Evolutionary conservation across 2,113 vertebrate species (phyloP).

Genomic region (Apodemus sylvaticus): DNA sequence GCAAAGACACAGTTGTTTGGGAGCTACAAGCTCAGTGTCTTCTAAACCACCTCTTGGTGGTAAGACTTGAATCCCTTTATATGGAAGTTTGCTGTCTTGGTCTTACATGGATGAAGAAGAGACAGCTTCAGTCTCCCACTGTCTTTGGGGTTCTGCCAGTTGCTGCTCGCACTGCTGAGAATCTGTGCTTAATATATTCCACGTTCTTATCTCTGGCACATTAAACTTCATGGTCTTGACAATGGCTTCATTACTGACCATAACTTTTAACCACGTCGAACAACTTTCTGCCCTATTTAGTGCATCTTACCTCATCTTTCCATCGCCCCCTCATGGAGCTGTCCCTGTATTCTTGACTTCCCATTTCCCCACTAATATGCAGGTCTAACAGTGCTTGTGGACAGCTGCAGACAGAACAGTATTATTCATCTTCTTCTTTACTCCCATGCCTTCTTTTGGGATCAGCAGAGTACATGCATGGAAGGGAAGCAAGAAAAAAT

Average conservation of each 20-base stretch:
- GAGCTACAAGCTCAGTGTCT: neutral
- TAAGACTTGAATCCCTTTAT: neutral
- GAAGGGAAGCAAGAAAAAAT: neutral
- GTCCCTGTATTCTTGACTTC: neutral
- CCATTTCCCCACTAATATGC: neutral
- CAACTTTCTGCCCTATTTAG: constrained; percentile 16
- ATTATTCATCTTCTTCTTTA: neutral
- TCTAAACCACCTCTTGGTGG: neutral
- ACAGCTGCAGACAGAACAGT: neutral
- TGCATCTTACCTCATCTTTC: neutral
- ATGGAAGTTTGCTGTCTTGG: constrained; percentile 39
- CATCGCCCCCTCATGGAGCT: neutral
- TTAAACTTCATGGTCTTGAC: constrained; percentile 66
- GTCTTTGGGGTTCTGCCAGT: constrained; percentile 1
- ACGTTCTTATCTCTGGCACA: neutral
- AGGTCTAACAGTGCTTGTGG: neutral
- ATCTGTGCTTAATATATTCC: constrained; percentile 47
- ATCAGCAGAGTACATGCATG: neutral
- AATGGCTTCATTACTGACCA: constrained; percentile 54
- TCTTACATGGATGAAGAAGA: neutral
- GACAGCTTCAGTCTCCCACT: neutral
- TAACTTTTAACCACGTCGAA: constrained; percentile 59
- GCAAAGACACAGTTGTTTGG: neutral
- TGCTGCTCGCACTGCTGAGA: constrained; percentile 27
- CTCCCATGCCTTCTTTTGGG: neutral